These are phyloP conservation scores for Ctenomys sociabilis DNA, from an alignment of 2,113 vertebrate species.

Conservation along the genomic window DNA sequence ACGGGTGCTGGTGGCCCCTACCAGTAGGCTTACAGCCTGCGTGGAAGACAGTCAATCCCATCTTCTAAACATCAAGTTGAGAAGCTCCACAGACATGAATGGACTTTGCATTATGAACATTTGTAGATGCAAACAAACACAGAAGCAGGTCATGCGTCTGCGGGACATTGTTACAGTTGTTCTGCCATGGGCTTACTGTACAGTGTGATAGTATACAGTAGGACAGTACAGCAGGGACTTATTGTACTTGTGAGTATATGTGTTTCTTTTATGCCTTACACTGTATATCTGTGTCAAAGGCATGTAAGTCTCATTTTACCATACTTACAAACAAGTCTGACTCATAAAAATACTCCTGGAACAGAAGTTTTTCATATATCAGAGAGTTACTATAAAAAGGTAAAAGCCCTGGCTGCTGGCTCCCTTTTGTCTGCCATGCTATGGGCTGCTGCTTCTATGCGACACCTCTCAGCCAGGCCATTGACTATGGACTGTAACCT, in stretches of 20 bases:
- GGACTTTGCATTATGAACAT: neutral
- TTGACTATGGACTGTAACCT: neutral
- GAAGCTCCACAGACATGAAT: neutral
- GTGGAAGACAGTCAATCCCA: neutral
- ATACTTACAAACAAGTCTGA: neutral
- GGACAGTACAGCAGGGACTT: neutral
- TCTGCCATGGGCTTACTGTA: neutral
- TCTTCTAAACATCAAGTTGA: neutral
- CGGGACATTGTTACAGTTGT: neutral
- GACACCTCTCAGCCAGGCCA: neutral
- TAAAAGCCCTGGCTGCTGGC: neutral
- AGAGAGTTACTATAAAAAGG: neutral
- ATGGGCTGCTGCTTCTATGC: neutral
- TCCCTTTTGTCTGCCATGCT: neutral
- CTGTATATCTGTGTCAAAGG: neutral
- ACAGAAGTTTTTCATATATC: neutral
- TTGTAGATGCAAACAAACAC: neutral
- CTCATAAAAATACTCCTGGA: neutral
- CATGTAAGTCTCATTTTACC: neutral
- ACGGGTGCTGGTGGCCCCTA: neutral
- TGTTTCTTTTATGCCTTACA: neutral
- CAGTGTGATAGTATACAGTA: neutral
- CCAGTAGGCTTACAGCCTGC: neutral
- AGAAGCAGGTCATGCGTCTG: neutral
- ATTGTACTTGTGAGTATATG: neutral